These are phyloP conservation scores for Camponotus pennsylvanicus DNA, from an alignment of 1,140 invertebrate genomes.

Conservation along the genomic window DNA sequence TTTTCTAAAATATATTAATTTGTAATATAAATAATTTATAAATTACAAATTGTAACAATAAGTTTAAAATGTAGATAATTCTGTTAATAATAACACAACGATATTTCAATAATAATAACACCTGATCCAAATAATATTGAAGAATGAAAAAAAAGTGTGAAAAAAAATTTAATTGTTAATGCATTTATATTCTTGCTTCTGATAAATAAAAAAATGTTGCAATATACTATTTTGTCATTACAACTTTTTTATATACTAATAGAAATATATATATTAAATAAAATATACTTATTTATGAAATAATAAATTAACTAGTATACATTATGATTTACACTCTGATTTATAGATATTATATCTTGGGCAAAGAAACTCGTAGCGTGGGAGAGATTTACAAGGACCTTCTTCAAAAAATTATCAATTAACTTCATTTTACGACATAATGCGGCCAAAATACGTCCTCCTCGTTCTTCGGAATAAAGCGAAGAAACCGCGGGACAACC, in stretches of 20 bases:
- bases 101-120: neutral
- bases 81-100: neutral
- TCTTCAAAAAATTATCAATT: constrained; percentile 41
- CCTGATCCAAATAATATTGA: neutral
- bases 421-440: constrained; percentile 42
- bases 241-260: neutral
- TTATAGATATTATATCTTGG: neutral
- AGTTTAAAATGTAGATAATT: neutral
- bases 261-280: neutral
- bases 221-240: neutral
- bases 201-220: neutral
- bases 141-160: neutral
- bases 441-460: constrained; percentile 37
- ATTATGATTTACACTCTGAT: neutral
- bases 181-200: neutral
- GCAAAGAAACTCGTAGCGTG: neutral
- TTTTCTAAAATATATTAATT: constrained; percentile 10
- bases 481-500: constrained; percentile 68
- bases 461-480: constrained; percentile 54
- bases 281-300: neutral
- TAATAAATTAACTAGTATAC: neutral
- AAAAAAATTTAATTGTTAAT: neutral
- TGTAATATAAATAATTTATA: neutral
- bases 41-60: neutral
- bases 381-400: neutral